Base-by-base conservation (phyloP, 2,888 invertebrate species). In the Drosophila kokeensis region DNA sequence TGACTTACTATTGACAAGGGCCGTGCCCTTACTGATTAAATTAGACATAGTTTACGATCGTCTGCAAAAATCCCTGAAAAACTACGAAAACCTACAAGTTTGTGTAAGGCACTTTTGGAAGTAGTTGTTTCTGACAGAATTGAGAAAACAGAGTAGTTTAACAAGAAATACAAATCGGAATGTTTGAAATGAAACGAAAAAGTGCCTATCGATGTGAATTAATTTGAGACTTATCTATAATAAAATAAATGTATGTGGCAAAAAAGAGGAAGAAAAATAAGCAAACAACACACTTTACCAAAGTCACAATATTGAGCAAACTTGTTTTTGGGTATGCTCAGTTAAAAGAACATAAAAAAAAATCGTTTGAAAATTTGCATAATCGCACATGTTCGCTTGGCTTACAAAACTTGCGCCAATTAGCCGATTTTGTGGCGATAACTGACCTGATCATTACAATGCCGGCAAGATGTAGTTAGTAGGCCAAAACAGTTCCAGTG, bases 361-460 rank as follows among this genome's bases (percentile, higher is more conserved):
- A 71, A 72, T 38, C 65, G 69, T 53, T 59, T 40, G 57, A 29
- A 72, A 84, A 89, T 84, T 89, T 89, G 76, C 86, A 89, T 87
- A 87, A 87, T 79, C 69, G 75, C 55, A 55, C 58, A 66, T 40
- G 63, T n/a, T 36, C 18, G 66, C 29, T 50, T 42, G 60, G 45
- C 18, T 30, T 45, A 30, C 57, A 49, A 66, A 66, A 69, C 34
- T 58, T 69, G 60, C 36, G 58, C 74, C 90, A 90, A 90, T 85
- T 90, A 86, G 70, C 42, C 69, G 90, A 90, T 84, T 82, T 69
- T 61, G 66, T 52, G 64, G 89, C 89, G 84, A 90, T 85, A 85
- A 82, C 90, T 85, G 84, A 82, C 90, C 84, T n/a, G 70, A 79
- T 84, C 69, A 87, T 84, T 84, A 85, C 83, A 71, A 72, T 73